These are phyloP conservation scores for Trachelus tabidus DNA, from an alignment of 2,888 invertebrate species.

Conservation along the genomic window DNA sequence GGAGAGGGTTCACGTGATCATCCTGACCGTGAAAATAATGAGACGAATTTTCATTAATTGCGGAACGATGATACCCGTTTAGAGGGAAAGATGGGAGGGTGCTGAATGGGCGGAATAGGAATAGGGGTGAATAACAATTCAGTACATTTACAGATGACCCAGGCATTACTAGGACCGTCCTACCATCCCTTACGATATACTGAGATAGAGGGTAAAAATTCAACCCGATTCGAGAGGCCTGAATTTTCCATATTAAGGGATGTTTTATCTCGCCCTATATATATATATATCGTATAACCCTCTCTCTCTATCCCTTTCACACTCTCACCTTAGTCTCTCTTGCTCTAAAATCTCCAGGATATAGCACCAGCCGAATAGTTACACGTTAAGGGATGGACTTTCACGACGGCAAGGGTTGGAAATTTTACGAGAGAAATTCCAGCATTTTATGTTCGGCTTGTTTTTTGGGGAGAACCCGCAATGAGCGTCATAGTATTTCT, in stretches of 20 bases:
- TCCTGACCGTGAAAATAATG: neutral
- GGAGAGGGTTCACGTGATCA: neutral
- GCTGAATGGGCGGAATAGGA: neutral
- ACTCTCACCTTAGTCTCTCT: neutral
- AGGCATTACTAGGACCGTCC: neutral
- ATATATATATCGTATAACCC: neutral
- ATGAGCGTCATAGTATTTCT: neutral
- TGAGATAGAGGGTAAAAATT: neutral
- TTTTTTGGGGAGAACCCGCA: neutral
- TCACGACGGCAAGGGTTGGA: neutral
- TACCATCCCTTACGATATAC: neutral
- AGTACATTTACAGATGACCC: neutral
- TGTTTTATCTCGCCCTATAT: neutral
- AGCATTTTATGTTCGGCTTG: neutral
- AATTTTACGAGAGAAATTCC: neutral
- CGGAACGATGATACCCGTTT: neutral
- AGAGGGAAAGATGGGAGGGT: neutral
- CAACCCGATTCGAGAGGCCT: neutral
- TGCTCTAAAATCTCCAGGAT: neutral
- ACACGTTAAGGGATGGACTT: neutral
- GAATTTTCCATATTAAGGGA: neutral
- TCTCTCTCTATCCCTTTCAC: neutral
- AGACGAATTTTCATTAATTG: neutral
- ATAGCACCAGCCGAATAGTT: neutral
- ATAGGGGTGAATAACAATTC: neutral